phyloP scores from a whole-genome alignment of 2,888 invertebrate species.

The Peribatodes rhomboidaria region DNA sequence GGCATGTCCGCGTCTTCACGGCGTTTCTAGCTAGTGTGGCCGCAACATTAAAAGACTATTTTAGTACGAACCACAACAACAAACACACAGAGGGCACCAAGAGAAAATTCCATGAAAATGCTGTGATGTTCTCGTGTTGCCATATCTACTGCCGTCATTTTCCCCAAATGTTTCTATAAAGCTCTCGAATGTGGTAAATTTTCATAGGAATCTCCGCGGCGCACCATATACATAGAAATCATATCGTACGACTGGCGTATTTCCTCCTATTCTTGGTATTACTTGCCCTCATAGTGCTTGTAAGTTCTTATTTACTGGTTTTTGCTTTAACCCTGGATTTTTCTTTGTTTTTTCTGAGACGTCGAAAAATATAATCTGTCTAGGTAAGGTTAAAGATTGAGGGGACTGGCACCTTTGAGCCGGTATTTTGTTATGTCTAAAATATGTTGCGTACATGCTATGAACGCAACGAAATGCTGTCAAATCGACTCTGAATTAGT shows the following conservation, averaged over 20 bases:
- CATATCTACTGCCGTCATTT: conserved; percentile 27
- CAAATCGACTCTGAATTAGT: no score
- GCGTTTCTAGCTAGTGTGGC: no score
- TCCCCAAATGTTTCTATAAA: conserved; percentile 59
- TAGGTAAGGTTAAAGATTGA: neutral
- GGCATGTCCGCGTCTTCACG: no score
- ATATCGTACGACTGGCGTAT: conserved; percentile 24
- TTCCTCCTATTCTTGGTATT: conserved; percentile 18
- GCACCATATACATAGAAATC: conserved; percentile 38
- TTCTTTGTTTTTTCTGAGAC: conserved; percentile 8
- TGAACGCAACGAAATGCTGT: no score
- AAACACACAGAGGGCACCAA: neutral
- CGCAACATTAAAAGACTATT: conserved; percentile 5
- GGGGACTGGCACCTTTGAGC: neutral
- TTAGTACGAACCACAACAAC: neutral
- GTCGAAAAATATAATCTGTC: neutral
- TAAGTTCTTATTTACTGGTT: conserved; percentile 43
- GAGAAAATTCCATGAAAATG: conserved; percentile 7
- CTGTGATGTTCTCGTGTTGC: conserved; percentile 18
- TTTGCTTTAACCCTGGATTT: neutral
- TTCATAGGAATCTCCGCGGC: conserved; percentile 58
- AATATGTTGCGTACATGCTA: no score
- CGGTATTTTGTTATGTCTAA: no score
- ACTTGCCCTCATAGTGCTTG: conserved; percentile 42
- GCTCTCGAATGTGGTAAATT: conserved; percentile 53